Evolutionary conservation across 1,140 invertebrate species (phyloP).

Genomic region (Papilio glaucus): DNA sequence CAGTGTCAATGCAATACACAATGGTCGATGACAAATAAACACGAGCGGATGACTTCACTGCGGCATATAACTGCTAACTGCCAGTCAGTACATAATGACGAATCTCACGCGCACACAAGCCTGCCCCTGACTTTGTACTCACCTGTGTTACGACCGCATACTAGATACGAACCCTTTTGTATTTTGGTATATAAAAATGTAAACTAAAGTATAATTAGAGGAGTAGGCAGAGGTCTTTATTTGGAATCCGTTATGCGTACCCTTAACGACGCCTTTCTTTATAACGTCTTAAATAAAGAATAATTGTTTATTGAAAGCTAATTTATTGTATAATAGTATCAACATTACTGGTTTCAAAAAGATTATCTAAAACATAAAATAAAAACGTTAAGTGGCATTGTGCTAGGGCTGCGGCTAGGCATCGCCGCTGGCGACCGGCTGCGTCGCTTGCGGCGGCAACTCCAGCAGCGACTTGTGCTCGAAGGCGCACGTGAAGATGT

Average conservation of each 20-base stretch:
- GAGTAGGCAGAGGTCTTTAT: no score
- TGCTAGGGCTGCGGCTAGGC: neutral
- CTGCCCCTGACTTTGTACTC: no score
- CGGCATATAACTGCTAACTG: constrained; percentile 28
- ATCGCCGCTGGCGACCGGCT: constrained; percentile 22
- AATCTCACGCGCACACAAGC: no score
- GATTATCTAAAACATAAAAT: neutral
- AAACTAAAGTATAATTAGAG: no score
- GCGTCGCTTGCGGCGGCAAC: constrained; percentile 42
- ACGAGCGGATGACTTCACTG: constrained; percentile 42
- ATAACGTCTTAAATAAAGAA: neutral
- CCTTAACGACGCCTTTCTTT: neutral
- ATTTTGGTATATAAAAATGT: no score
- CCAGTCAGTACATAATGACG: constrained; percentile 38
- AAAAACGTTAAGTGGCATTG: neutral
- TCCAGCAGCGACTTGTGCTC: constrained; percentile 70
- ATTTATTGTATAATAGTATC: neutral
- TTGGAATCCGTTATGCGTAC: no score
- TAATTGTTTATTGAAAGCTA: neutral
- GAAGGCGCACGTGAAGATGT: constrained; percentile 71
- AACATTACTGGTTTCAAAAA: neutral
- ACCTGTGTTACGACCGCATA: no score
- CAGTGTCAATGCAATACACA: neutral
- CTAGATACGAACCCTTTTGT: no score
- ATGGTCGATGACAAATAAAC: constrained; percentile 17